A percentile compares a stretch with the other conserved stretches of the same genome.
Conservation (phyloP, 2,113 vertebrate species). For the Cnemophilus loriae region DNA sequence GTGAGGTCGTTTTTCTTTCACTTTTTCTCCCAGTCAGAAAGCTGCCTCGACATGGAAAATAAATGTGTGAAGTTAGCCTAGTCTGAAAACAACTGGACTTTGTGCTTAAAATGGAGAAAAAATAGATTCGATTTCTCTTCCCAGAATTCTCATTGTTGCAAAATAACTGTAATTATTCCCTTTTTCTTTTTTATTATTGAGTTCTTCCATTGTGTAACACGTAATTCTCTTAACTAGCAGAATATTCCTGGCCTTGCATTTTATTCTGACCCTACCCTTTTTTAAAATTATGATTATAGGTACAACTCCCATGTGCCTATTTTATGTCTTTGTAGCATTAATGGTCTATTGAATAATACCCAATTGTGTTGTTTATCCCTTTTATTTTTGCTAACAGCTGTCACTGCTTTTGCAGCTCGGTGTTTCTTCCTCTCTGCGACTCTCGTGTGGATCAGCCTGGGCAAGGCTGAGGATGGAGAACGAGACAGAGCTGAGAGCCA, state of each 20-base stretch:
- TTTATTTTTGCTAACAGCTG: neutral
- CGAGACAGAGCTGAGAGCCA: fast-evolving
- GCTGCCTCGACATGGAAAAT: neutral
- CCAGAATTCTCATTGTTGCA: constrained; percentile 3
- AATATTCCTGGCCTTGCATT: neutral
- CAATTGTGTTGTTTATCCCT: neutral
- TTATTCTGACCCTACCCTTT: neutral
- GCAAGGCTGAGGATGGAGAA: neutral
- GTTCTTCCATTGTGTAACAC: neutral
- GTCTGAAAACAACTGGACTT: neutral
- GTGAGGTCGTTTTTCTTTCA: neutral
- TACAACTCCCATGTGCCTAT: neutral
- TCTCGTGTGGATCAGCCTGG: neutral
- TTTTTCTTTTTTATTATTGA: neutral
- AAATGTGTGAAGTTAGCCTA: neutral
- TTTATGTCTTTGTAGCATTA: neutral
- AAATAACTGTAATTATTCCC: constrained; percentile 50
- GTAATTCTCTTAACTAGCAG: constrained; percentile 11
- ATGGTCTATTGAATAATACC: neutral
- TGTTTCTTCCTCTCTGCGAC: neutral
- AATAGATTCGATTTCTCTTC: neutral
- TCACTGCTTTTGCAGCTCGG: neutral
- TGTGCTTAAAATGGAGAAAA: neutral
- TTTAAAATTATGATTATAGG: neutral
- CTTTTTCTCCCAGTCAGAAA: neutral